Evolutionary conservation across 2,888 invertebrate genomes (phyloP).

Genomic region (Callosobruchus maculatus): DNA sequence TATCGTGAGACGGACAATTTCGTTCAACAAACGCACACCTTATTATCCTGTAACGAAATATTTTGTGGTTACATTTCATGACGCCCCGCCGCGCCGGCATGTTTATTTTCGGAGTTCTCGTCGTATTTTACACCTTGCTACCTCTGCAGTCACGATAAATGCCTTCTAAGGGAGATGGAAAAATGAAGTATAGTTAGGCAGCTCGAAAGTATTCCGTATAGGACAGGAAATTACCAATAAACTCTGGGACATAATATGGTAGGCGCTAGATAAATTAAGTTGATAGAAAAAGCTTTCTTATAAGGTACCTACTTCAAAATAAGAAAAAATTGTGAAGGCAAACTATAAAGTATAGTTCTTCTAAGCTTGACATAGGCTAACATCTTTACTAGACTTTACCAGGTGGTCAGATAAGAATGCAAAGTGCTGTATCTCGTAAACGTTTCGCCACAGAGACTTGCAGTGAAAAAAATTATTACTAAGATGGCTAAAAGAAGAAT

Average conservation of each 20-base stretch:
- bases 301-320: too few species aligned
- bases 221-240: background rate
- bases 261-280: background rate
- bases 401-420: too few species aligned
- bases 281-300: too few species aligned
- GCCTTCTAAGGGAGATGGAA: background rate
- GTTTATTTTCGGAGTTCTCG: slow-evolving; percentile 17
- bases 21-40: slow-evolving; percentile 12
- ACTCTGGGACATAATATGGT: background rate
- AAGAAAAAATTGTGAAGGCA: too few species aligned
- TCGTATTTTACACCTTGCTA: slow-evolving; percentile 9
- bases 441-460: too few species aligned
- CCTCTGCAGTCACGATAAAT: background rate
- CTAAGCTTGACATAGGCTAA: too few species aligned
- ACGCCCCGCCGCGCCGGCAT: slow-evolving; percentile 19
- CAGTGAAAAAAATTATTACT: too few species aligned
- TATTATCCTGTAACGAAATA: slow-evolving; percentile 19
- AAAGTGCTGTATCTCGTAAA: too few species aligned
- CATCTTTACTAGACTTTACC: too few species aligned
- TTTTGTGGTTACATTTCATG: slow-evolving; percentile 19
- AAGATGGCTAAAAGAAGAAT: too few species aligned
- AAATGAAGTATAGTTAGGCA: background rate
- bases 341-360: too few species aligned
- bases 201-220: background rate
- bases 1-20: slow-evolving; percentile 15